A percentile compares a stretch with the other conserved stretches of the same genome.
These are phyloP conservation scores for Drosophila pseudoobscura DNA, from an alignment of 1,140 invertebrate genomes.

Conservation along the genomic window DNA sequence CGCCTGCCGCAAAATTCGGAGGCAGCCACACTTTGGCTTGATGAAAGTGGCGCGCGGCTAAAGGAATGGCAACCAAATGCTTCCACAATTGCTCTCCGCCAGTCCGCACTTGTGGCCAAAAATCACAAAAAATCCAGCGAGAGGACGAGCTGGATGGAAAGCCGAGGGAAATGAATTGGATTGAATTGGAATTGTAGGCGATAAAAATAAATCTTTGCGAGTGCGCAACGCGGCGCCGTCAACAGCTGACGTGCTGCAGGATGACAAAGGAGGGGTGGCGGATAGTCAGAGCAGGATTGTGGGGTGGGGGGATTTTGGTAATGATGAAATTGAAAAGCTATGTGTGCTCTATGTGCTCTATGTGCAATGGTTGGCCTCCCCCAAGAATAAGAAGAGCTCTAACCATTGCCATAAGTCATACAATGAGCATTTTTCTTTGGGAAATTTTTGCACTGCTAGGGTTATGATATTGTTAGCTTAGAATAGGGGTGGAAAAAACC, in stretches of 20 bases:
- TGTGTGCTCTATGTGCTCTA: slow-evolving; percentile 13
- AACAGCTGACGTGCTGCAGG: slow-evolving; percentile 66
- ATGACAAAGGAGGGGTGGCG: background rate
- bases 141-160: slow-evolving; percentile 25
- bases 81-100: slow-evolving; percentile 36
- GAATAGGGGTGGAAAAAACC: slow-evolving; percentile 4
- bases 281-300: background rate
- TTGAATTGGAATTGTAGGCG: slow-evolving; percentile 80
- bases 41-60: slow-evolving; percentile 40
- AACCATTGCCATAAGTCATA: slow-evolving; percentile 66
- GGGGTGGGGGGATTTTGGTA: slow-evolving; percentile 14
- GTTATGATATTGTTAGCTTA: slow-evolving; percentile 10
- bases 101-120: slow-evolving; percentile 52
- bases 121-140: slow-evolving; percentile 33
- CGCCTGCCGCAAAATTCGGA: background rate
- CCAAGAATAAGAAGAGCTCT: slow-evolving; percentile 6
- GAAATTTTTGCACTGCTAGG: slow-evolving; percentile 33
- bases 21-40: slow-evolving; percentile 42
- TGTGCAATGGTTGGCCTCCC: slow-evolving; percentile 17
- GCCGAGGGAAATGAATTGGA: slow-evolving; percentile 71
- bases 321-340: slow-evolving; percentile 76
- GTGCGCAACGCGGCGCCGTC: slow-evolving; percentile 72
- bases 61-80: slow-evolving; percentile 50
- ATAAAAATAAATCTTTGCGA: slow-evolving; percentile 80
- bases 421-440: slow-evolving; percentile 72